Evolutionary conservation across 2,113 vertebrate genomes (phyloP).

Genomic region (Aegithalos caudatus): DNA sequence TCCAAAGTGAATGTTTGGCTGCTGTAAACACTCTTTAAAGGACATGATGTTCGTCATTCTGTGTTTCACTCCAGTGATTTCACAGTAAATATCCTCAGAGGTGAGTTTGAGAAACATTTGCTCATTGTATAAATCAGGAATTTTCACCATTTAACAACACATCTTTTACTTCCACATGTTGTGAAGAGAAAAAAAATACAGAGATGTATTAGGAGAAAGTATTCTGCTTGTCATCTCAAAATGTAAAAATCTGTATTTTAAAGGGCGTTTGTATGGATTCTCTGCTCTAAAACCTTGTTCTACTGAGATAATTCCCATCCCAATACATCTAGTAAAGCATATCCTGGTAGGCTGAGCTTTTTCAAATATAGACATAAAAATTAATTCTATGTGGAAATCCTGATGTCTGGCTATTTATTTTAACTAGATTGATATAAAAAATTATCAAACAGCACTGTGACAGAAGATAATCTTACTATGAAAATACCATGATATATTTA

Average conservation of each 20-base stretch:
- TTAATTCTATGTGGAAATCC: neutral
- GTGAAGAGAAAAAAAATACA: neutral
- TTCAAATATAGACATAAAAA: neutral
- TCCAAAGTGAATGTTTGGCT: neutral
- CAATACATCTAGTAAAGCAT: neutral
- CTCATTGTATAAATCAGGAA: neutral
- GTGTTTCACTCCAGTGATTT: neutral
- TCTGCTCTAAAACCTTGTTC: neutral
- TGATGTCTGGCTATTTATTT: neutral
- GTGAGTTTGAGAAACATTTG: neutral
- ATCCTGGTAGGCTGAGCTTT: neutral
- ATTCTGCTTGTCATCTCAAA: neutral
- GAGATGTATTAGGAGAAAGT: neutral
- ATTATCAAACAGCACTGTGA: neutral
- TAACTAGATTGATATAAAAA: neutral
- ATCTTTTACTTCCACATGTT: neutral
- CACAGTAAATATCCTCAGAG: constrained; percentile 13
- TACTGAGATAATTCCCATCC: neutral
- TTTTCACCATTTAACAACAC: neutral
- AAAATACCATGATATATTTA: neutral
- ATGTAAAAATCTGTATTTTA: neutral
- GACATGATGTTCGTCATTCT: neutral
- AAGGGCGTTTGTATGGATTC: accelerated
- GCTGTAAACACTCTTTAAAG: neutral
- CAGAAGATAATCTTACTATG: neutral